phyloP scores from a whole-genome alignment of 2,113 vertebrate species.

The Numenius arquata region DNA sequence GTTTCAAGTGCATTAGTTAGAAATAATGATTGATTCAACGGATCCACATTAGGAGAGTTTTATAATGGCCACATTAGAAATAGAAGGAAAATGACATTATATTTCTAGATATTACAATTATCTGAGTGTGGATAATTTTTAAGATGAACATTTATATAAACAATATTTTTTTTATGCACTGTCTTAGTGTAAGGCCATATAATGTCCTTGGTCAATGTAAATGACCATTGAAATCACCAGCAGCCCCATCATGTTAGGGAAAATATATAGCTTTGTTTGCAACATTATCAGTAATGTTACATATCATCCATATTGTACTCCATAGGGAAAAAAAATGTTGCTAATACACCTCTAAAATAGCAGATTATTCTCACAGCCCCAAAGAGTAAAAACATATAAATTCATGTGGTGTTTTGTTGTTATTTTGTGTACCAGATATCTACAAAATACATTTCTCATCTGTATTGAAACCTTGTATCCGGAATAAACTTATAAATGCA shows the following conservation, averaged over 20 bases:
- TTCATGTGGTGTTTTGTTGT: rapidly evolving
- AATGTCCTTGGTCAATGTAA: not conserved
- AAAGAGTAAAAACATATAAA: not conserved
- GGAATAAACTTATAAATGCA: not conserved
- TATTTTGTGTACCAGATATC: not conserved
- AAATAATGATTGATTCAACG: not conserved
- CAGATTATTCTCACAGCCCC: not conserved
- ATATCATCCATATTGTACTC: not conserved
- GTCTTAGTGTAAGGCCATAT: not conserved
- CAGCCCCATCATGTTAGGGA: not conserved
- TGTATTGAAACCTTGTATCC: not conserved
- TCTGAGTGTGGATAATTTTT: not conserved
- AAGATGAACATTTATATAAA: not conserved
- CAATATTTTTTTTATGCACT: not conserved
- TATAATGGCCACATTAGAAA: not conserved
- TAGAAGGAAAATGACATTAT: not conserved
- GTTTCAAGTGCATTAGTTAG: not conserved
- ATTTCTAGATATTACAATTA: not conserved
- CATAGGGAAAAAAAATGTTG: not conserved
- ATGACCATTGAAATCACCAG: not conserved
- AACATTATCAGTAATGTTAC: not conserved
- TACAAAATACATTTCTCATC: not conserved
- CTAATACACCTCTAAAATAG: not conserved
- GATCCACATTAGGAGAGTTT: not conserved
- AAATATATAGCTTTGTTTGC: not conserved